Conservation (phyloP, 2,113 vertebrate species). For the Phodopus roborovskii region DNA sequence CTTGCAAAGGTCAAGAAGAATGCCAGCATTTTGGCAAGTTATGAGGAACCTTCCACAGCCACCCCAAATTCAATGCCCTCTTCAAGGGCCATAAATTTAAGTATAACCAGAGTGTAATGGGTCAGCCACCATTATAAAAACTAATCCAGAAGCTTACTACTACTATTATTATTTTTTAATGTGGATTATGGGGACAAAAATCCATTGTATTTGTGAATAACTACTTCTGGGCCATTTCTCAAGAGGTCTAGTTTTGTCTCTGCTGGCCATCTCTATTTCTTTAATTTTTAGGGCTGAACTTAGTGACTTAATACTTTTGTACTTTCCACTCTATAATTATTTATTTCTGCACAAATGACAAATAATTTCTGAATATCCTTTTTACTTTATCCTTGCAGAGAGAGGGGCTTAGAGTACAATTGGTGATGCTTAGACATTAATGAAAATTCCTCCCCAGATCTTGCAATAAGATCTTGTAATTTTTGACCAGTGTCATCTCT, state of each 20-base stretch:
- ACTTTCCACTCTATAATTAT: not conserved
- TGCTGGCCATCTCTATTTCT: not conserved
- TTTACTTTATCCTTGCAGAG: not conserved
- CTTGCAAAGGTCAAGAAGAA: not conserved
- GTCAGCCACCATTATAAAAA: not conserved
- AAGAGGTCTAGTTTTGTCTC: not conserved
- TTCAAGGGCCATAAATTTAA: not conserved
- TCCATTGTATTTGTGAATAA: not conserved
- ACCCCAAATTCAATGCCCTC: not conserved
- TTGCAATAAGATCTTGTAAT: not conserved
- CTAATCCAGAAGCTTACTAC: not conserved
- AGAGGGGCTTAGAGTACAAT: not conserved
- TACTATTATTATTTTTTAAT: not conserved
- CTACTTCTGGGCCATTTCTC: not conserved
- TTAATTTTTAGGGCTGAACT: conserved; percentile 24
- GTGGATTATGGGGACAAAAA: not conserved
- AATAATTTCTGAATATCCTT: not conserved
- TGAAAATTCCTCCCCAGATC: not conserved
- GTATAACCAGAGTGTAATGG: not conserved
- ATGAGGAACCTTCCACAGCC: not conserved
- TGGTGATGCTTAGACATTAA: not conserved
- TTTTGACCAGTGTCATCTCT: not conserved
- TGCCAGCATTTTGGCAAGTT: not conserved
- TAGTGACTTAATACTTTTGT: not conserved
- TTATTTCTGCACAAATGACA: conserved; percentile 32